Conservation (phyloP, 2,888 invertebrate species). For the Eristalinus sepulchralis region DNA sequence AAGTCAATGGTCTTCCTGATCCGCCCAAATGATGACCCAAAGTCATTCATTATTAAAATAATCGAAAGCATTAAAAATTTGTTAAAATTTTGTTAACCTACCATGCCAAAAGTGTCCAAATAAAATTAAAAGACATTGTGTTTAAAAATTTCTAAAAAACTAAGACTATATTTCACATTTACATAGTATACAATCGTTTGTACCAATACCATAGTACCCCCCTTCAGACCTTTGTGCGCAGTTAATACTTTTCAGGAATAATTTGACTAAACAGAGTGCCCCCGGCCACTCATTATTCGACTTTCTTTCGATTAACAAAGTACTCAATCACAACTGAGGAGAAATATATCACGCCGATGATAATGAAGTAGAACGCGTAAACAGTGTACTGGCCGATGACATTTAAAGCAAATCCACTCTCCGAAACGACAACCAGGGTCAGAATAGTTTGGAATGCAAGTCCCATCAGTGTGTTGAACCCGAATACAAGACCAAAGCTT, state of each 20-base stretch:
- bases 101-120: no score
- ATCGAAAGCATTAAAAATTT: no score
- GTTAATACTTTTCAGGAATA: slow-evolving; percentile 26
- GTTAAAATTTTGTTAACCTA: no score
- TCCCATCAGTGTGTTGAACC: slow-evolving; percentile 92
- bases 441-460: slow-evolving; percentile 89
- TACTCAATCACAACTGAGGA: slow-evolving; percentile 75
- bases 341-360: slow-evolving; percentile 76
- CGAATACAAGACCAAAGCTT: slow-evolving; percentile 94
- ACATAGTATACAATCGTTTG: slow-evolving; percentile 3
- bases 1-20: no score
- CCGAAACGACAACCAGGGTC: slow-evolving; percentile 82
- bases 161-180: neutral
- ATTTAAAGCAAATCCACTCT: slow-evolving; percentile 75
- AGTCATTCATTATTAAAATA: no score
- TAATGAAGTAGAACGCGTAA: slow-evolving; percentile 79
- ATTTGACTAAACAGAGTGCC: neutral
- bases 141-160: neutral
- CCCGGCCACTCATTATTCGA: neutral
- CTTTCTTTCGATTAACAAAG: slow-evolving; percentile 61
- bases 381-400: slow-evolving; percentile 77
- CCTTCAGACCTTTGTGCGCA: neutral
- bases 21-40: no score
- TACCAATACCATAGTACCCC: neutral
- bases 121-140: neutral